phyloP scores from a whole-genome alignment of 2,113 vertebrate species.

The Burhinus bistriatus region DNA sequence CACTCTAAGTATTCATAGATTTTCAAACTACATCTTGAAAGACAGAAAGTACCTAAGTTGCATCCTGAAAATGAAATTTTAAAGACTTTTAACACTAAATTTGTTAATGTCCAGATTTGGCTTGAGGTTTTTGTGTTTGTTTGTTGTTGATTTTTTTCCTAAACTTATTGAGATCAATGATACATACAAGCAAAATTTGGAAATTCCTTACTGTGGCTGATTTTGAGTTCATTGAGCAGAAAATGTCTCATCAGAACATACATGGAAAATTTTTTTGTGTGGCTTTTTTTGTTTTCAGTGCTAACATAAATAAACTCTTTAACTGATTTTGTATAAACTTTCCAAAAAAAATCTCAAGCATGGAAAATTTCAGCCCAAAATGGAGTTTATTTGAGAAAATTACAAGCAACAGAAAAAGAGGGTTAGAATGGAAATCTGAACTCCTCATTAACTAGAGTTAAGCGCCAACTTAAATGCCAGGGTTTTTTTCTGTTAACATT shows the following conservation, averaged over 20 bases:
- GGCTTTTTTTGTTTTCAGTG: conserved; percentile 52
- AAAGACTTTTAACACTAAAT: not conserved
- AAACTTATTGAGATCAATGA: not conserved
- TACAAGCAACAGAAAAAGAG: conserved; percentile 62
- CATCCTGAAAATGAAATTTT: not conserved
- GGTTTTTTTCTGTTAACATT: conserved; percentile 71
- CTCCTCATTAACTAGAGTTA: conserved; percentile 55
- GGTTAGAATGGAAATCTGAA: conserved; percentile 63
- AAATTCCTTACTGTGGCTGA: not conserved
- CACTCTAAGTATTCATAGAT: not conserved
- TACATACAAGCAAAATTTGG: not conserved
- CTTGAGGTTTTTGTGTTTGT: not conserved
- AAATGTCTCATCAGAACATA: conserved; percentile 41
- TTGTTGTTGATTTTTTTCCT: not conserved
- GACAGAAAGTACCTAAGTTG: not conserved
- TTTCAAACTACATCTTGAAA: not conserved
- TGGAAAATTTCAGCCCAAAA: conserved; percentile 63
- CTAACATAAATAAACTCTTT: conserved; percentile 60
- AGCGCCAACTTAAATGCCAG: conserved; percentile 68
- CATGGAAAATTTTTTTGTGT: conserved; percentile 3
- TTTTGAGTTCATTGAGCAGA: conserved; percentile 53
- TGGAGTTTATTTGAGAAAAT: conserved; percentile 67
- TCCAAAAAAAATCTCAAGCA: conserved; percentile 53
- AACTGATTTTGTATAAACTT: conserved; percentile 59
- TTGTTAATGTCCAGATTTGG: not conserved